Evolutionary conservation across 2,888 invertebrate genomes (phyloP).

Genomic region (Lottia scabra): DNA sequence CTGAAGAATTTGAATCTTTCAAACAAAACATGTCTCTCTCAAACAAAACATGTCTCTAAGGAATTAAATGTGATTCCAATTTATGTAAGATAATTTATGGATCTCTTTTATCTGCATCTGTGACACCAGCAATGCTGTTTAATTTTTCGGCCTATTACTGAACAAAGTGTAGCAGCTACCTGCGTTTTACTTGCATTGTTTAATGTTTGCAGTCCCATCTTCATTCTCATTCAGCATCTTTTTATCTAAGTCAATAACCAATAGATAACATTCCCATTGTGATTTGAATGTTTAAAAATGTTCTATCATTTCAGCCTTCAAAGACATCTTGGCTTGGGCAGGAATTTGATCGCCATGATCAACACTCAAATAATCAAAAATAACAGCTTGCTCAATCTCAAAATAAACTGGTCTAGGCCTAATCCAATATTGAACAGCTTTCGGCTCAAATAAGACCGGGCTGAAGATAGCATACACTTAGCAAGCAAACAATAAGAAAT

Average conservation of each 20-base stretch:
- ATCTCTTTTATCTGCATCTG: not conserved
- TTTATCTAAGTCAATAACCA: not conserved
- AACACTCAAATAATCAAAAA: too few relatives aligned
- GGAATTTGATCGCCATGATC: not conserved
- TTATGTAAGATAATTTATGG: too few relatives aligned
- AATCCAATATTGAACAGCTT: too few relatives aligned
- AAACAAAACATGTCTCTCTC: not conserved
- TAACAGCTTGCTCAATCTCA: too few relatives aligned
- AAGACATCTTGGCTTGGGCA: not conserved
- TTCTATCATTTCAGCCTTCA: not conserved
- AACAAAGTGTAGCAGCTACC: not conserved
- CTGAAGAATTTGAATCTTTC: not conserved
- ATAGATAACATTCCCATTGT: not conserved
- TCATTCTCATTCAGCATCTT: not conserved
- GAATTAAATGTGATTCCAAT: not conserved
- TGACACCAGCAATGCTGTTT: not conserved
- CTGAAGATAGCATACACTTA: too few relatives aligned
- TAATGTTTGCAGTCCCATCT: not conserved
- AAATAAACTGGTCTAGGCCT: too few relatives aligned
- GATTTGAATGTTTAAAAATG: not conserved
- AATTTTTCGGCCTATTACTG: not conserved
- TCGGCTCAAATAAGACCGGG: too few relatives aligned
- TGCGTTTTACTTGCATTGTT: not conserved
- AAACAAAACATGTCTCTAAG: not conserved
- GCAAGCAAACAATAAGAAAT: too few relatives aligned